Evolutionary conservation across 2,113 vertebrate genomes (phyloP).

Genomic region (Tauraco erythrolophus): DNA sequence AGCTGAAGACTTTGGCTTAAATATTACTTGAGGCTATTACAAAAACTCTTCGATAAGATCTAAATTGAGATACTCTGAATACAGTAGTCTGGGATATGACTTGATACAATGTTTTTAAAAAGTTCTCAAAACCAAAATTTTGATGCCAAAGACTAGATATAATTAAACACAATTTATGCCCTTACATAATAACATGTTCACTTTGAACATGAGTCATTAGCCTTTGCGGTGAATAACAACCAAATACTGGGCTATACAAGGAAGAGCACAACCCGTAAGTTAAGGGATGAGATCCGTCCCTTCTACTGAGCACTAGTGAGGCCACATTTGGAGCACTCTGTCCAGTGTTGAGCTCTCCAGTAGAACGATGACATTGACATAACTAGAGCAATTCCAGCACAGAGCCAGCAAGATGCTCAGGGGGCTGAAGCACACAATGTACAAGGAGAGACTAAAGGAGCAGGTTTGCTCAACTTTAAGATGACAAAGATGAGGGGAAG

Average conservation of each 20-base stretch:
- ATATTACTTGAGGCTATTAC: neutral
- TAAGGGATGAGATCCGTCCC: neutral
- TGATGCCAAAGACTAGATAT: neutral
- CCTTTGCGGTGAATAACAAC: neutral
- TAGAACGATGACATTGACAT: neutral
- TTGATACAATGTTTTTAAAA: neutral
- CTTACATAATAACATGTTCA: neutral
- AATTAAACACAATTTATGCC: neutral
- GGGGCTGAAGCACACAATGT: neutral
- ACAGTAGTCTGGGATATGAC: neutral
- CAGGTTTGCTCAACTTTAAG: neutral
- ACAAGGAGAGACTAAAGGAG: neutral
- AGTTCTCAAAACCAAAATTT: neutral
- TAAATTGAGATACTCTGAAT: neutral
- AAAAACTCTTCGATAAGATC: neutral
- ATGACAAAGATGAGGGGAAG: neutral
- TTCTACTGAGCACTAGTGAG: neutral
- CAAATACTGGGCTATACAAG: rapidly evolving
- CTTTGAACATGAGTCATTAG: neutral
- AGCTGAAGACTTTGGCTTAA: neutral
- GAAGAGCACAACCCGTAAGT: neutral
- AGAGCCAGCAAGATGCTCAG: neutral
- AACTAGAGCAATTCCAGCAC: neutral
- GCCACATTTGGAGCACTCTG: neutral
- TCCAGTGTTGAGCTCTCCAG: neutral